A percentile compares a stretch with the other conserved stretches of the same genome.
Evolutionary conservation across 2,113 vertebrate genomes (phyloP).

Genomic region (Blennius ocellaris): DNA sequence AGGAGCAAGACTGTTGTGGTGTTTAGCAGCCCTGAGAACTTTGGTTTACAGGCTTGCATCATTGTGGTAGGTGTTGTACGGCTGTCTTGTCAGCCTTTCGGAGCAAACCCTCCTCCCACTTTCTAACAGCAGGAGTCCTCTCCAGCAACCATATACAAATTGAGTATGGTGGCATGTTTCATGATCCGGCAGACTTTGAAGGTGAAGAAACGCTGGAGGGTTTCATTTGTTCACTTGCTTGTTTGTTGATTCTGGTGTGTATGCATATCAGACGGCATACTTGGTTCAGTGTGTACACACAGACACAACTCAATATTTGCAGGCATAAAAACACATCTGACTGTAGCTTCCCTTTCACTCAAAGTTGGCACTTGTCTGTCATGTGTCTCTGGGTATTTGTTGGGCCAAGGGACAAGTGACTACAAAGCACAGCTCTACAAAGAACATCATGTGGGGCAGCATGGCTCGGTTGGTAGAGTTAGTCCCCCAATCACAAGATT

Average conservation of each 20-base stretch:
- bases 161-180: slow-evolving; percentile 46
- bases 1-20: slow-evolving; percentile 15
- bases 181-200: slow-evolving; percentile 55
- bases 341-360: too few species aligned
- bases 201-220: slow-evolving; percentile 54
- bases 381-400: too few species aligned
- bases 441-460: too few species aligned
- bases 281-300: neutral
- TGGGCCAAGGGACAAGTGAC: too few species aligned
- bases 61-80: slow-evolving; percentile 58
- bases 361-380: too few species aligned
- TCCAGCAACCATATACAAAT: slow-evolving; percentile 46
- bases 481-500: too few species aligned
- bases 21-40: slow-evolving; percentile 32
- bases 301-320: slow-evolving; percentile 28
- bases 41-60: slow-evolving; percentile 53
- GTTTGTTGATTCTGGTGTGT: slow-evolving; percentile 34
- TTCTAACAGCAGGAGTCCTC: slow-evolving; percentile 52
- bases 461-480: too few species aligned
- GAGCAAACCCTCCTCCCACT: slow-evolving; percentile 47
- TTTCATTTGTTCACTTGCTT: slow-evolving; percentile 45
- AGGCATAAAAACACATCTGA: slow-evolving; percentile 15
- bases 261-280: slow-evolving; percentile 15
- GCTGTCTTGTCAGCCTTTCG: slow-evolving; percentile 57
- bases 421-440: too few species aligned